A percentile compares a stretch with the other conserved stretches of the same genome.
Evolutionary conservation across 2,113 vertebrate species (phyloP).

Genomic region (Dinomys branickii): DNA sequence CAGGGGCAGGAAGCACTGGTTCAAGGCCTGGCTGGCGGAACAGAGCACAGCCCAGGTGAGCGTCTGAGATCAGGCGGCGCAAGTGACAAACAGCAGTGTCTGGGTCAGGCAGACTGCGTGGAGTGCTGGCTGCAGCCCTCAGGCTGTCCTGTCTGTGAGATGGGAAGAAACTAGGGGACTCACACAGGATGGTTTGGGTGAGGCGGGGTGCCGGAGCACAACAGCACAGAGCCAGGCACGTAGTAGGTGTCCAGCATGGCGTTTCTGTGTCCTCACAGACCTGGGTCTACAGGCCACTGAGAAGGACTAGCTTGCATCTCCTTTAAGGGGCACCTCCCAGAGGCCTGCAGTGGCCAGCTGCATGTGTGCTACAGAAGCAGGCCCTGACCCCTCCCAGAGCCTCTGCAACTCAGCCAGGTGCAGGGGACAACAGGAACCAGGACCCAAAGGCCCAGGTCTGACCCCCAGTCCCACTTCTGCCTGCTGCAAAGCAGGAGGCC

Average conservation of each 20-base stretch:
- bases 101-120: neutral
- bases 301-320: neutral
- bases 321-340: neutral
- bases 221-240: neutral
- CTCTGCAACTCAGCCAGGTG: neutral
- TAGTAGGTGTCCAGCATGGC: neutral
- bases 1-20: neutral
- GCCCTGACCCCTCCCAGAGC: neutral
- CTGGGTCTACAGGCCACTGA: neutral
- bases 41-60: fast-evolving
- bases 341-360: neutral
- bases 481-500: neutral
- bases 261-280: neutral
- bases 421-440: neutral
- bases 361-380: neutral
- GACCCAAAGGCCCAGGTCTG: neutral
- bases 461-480: fast-evolving
- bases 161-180: neutral
- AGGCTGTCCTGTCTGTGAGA: neutral
- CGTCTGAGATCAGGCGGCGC: fast-evolving
- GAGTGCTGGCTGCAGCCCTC: neutral
- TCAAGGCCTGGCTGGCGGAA: neutral
- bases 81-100: neutral
- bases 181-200: fast-evolving
- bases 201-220: fast-evolving